Percentiles rank a stretch among this genome's conserved stretches.
Conservation (phyloP, 2,888 invertebrate genomes). For the Tenodera sinensis region DNA sequence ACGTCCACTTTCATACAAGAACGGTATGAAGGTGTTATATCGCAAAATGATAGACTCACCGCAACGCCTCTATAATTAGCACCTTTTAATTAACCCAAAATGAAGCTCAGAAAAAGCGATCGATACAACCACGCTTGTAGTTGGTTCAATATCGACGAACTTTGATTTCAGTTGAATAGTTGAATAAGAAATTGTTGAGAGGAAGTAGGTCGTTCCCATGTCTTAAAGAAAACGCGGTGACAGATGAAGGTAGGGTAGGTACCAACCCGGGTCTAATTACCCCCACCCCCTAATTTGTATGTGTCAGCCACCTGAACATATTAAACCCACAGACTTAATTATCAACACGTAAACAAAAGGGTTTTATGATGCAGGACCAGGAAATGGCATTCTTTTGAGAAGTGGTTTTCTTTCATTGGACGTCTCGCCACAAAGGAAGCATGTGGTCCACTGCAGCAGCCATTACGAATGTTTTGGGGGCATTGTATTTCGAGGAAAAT, state of each 20-base stretch:
- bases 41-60: too few relatives aligned
- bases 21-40: too few relatives aligned
- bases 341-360: background rate
- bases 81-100: too few relatives aligned
- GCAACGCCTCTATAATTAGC: too few relatives aligned
- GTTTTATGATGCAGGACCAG: background rate
- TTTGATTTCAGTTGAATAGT: too few relatives aligned
- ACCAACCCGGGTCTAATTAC: background rate
- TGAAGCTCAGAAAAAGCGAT: too few relatives aligned
- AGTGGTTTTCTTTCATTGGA: background rate
- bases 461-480: background rate
- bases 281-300: background rate
- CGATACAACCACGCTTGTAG: too few relatives aligned
- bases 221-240: background rate
- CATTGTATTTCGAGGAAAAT: background rate
- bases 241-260: background rate
- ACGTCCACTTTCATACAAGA: too few relatives aligned
- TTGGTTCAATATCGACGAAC: too few relatives aligned
- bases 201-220: background rate
- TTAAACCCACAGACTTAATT: background rate
- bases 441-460: too few relatives aligned
- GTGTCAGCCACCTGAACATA: background rate
- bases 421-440: too few relatives aligned
- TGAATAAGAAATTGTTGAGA: too few relatives aligned
- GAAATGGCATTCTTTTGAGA: background rate